Conservation (phyloP, 2,113 vertebrate species). For the Edolisoma coerulescens region DNA sequence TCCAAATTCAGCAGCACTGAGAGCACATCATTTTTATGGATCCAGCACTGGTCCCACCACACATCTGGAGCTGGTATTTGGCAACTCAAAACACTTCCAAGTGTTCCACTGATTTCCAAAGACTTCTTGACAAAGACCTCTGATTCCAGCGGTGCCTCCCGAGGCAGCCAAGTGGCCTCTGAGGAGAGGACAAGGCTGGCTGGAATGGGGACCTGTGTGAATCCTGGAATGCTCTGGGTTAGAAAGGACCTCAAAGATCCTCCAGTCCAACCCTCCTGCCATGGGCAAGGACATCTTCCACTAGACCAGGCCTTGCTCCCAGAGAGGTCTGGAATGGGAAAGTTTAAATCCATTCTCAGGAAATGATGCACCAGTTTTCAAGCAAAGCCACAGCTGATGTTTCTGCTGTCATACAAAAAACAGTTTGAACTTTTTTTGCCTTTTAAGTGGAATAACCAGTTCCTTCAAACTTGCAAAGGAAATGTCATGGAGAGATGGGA, state of each 20-base stretch:
- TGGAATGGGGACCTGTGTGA: neutral
- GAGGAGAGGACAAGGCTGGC: neutral
- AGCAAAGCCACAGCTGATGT: neutral
- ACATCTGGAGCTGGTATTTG: rapidly evolving
- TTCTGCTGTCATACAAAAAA: neutral
- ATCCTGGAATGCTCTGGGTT: neutral
- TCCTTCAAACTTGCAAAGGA: neutral
- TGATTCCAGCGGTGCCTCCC: rapidly evolving
- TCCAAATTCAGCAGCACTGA: neutral
- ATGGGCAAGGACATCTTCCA: neutral
- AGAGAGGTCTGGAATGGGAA: neutral
- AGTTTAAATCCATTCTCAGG: neutral
- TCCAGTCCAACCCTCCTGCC: neutral
- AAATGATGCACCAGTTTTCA: neutral
- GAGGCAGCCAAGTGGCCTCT: neutral
- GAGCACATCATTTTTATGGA: neutral
- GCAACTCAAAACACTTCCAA: neutral
- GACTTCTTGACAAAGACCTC: neutral
- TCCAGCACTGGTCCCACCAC: neutral
- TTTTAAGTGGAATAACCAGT: neutral
- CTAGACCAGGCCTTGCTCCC: neutral
- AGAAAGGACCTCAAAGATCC: neutral
- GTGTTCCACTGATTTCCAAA: neutral
- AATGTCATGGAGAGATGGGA: neutral
- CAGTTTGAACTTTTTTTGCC: neutral